Conservation (phyloP, 2,888 invertebrate genomes). For the Tillus elongatus region DNA sequence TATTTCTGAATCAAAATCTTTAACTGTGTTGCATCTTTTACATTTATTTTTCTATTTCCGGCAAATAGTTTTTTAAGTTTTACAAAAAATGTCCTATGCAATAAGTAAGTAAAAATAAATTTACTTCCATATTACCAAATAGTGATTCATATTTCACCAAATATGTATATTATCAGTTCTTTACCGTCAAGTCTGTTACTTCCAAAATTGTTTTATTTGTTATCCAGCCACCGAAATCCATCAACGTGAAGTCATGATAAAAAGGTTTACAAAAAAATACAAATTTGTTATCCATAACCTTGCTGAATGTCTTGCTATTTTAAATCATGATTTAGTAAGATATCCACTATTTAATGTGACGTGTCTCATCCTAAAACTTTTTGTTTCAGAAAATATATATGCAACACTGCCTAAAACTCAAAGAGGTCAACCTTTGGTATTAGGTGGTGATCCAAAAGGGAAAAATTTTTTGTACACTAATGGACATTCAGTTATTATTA, state of each 20-base stretch:
- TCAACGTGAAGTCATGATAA: too few species aligned
- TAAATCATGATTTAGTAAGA: not conserved
- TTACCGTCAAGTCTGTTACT: too few species aligned
- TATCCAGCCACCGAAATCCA: too few species aligned
- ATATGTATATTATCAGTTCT: too few species aligned
- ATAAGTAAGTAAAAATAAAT: slow-evolving; percentile 29
- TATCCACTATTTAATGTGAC: not conserved
- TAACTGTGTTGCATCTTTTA: slow-evolving; percentile 10
- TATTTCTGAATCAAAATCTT: not conserved
- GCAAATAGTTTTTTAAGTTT: slow-evolving; percentile 17
- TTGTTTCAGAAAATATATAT: slow-evolving; percentile 71
- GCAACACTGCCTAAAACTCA: slow-evolving; percentile 91
- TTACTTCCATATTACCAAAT: slow-evolving; percentile 3
- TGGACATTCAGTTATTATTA: slow-evolving; percentile 95
- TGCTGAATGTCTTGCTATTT: slow-evolving; percentile 1
- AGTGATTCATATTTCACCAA: not conserved
- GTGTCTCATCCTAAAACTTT: slow-evolving; percentile 16
- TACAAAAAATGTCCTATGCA: slow-evolving; percentile 32
- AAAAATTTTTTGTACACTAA: slow-evolving; percentile 94
- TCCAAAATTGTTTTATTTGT: too few species aligned
- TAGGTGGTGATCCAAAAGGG: slow-evolving; percentile 94
- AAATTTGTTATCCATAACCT: too few species aligned
- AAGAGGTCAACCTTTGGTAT: slow-evolving; percentile 87
- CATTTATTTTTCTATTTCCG: slow-evolving; percentile 20
- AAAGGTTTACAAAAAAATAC: too few species aligned